These are phyloP conservation scores for Montifringilla adamsi DNA, from an alignment of 2,113 vertebrate species.

Conservation along the genomic window DNA sequence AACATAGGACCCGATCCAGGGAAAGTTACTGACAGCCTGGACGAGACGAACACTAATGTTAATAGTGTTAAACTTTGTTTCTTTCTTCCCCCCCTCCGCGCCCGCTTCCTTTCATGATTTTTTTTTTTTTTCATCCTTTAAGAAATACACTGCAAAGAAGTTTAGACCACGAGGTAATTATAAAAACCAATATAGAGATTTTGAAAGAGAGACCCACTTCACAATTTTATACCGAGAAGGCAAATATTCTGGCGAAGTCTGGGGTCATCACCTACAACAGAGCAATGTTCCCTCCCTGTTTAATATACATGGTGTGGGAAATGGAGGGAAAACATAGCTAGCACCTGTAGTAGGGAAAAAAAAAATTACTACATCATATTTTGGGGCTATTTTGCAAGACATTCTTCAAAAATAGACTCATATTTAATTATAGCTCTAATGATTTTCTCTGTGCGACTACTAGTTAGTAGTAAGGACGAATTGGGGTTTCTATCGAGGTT, in stretches of 20 bases:
- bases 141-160: neutral
- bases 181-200: conserved; percentile 60
- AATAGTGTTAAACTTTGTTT: neutral
- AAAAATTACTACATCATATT: conserved; percentile 71
- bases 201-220: conserved; percentile 23
- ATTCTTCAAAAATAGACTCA: conserved; percentile 39
- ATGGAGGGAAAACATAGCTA: conserved; percentile 50
- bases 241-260: conserved; percentile 26
- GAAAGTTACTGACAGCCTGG: neutral
- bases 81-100: fast-evolving
- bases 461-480: neutral
- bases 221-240: conserved; percentile 37
- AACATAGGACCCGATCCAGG: neutral
- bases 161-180: conserved; percentile 49
- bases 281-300: conserved; percentile 65
- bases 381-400: conserved; percentile 2
- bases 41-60: neutral
- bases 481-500: conserved; percentile 12
- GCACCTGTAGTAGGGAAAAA: conserved; percentile 56
- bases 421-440: conserved; percentile 66
- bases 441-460: conserved; percentile 22
- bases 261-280: conserved; percentile 57
- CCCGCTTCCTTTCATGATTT: neutral
- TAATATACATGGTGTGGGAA: conserved; percentile 82
- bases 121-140: neutral